Evolutionary conservation across 37 sponge, comb jelly and placozoan genomes (phyloP).

Genomic region (Beroe ovata): DNA sequence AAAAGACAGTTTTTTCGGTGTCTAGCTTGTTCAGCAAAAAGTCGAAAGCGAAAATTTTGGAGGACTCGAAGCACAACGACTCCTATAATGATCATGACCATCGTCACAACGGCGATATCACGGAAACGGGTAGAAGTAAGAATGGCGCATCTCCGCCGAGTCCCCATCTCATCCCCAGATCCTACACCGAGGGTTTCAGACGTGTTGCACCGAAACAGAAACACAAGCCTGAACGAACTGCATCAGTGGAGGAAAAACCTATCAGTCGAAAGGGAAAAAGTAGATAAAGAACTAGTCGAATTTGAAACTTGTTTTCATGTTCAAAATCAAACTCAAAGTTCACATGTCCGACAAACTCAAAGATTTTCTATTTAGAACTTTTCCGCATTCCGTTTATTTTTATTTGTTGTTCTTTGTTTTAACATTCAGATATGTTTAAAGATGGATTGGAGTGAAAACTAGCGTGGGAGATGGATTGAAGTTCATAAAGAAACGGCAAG

Average conservation of each 20-base stretch:
- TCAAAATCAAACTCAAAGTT: too few species aligned
- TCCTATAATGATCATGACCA: not conserved
- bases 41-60: not conserved
- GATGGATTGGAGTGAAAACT: too few species aligned
- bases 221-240: not conserved
- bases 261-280: not conserved
- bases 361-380: too few species aligned
- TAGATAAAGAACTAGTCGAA: too few species aligned
- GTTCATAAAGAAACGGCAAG: too few species aligned
- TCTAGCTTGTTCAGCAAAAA: constrained; percentile 21
- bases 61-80: constrained; percentile 38
- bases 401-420: too few species aligned
- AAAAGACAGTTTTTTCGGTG: constrained; percentile 19
- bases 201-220: not conserved
- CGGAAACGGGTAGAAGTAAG: not conserved
- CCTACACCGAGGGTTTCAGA: constrained; percentile 41
- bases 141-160: not conserved
- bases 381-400: too few species aligned
- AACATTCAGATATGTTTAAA: too few species aligned
- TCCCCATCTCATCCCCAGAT: constrained; percentile 15
- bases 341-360: too few species aligned
- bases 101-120: not conserved
- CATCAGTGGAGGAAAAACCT: constrained; percentile 1
- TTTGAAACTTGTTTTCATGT: too few species aligned
- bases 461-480: too few species aligned